Conservation (phyloP, 2,113 vertebrate genomes). For the Chroicocephalus ridibundus region DNA sequence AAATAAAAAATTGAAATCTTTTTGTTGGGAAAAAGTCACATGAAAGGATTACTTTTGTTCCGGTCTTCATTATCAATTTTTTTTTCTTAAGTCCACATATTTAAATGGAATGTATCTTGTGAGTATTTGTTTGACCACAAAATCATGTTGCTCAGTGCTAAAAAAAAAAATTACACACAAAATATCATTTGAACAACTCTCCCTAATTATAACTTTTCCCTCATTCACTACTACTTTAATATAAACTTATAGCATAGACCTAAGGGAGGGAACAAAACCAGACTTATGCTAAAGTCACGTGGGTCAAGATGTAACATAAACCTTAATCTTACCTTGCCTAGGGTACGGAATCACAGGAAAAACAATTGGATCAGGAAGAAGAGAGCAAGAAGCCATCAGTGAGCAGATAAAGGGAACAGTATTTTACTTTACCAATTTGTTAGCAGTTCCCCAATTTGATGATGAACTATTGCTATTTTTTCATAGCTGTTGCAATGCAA, state of each 20-base stretch:
- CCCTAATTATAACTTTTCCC: not conserved
- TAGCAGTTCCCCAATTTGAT: not conserved
- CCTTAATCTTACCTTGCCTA: not conserved
- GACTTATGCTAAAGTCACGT: not conserved
- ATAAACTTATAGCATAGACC: not conserved
- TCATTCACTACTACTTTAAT: not conserved
- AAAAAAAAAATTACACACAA: not conserved
- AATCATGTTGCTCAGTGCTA: not conserved
- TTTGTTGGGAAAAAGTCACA: not conserved
- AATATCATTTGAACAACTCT: not conserved
- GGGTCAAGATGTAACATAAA: not conserved
- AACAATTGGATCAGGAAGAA: not conserved
- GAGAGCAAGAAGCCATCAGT: not conserved
- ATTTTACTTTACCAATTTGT: not conserved
- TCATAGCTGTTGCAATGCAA: not conserved
- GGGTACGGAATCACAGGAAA: not conserved
- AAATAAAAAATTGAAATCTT: not conserved
- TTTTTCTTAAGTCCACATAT: not conserved
- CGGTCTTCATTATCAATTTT: not conserved
- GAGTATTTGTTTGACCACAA: not conserved
- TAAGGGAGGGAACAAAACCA: not conserved
- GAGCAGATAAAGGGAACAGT: not conserved
- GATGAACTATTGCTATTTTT: not conserved
- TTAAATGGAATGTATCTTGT: not conserved
- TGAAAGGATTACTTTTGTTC: not conserved